Conservation (phyloP, 2,113 vertebrate species). For the Hystrix brachyura region DNA sequence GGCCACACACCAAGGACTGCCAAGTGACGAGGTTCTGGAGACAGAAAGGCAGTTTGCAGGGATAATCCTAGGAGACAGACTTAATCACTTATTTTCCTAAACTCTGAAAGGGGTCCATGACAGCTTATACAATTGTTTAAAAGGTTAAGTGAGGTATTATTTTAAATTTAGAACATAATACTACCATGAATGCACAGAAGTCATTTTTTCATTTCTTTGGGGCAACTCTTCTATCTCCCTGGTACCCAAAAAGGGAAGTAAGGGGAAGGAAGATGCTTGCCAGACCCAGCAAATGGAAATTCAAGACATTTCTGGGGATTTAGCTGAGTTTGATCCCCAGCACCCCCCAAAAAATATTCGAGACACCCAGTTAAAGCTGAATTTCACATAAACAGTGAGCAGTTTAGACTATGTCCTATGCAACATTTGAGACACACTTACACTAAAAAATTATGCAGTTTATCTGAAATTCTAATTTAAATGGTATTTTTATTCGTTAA, state of each 20-base stretch:
- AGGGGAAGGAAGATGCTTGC: background rate
- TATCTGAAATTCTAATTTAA: constrained; percentile 44
- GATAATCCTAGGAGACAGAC: background rate
- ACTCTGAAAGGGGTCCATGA: background rate
- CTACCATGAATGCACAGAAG: background rate
- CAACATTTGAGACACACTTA: background rate
- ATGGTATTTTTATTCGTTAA: background rate
- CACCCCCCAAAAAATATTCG: background rate
- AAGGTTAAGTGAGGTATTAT: constrained; percentile 7
- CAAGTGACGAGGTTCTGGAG: background rate
- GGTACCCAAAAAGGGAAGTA: background rate
- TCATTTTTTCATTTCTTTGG: background rate
- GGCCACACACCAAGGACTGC: background rate
- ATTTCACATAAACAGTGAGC: background rate
- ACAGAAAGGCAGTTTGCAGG: background rate
- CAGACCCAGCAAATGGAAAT: constrained; percentile 9
- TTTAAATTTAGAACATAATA: background rate
- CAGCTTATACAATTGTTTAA: background rate
- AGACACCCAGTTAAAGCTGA: background rate
- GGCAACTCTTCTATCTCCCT: background rate
- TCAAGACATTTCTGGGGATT: background rate
- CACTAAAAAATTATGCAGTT: background rate
- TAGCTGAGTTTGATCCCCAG: too few relatives aligned
- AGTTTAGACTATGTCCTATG: background rate
- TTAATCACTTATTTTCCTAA: background rate